phyloP scores from a whole-genome alignment of 2,797 vertebrate genomes.

The Onychomys arenicola region DNA sequence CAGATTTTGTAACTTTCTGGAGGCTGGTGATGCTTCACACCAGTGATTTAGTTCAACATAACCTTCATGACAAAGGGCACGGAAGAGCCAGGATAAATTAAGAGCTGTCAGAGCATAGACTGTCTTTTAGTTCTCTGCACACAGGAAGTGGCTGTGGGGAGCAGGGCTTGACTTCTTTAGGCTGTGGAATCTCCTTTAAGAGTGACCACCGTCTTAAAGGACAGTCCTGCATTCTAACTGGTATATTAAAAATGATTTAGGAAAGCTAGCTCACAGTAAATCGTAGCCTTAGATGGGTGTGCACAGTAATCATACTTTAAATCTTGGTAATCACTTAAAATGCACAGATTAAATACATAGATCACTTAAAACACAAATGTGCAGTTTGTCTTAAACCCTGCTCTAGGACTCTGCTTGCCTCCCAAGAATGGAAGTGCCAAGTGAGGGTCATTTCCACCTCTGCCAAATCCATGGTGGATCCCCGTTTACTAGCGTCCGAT shows the following conservation, averaged over 20 bases:
- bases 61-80: neutral
- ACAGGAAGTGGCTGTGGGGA: neutral
- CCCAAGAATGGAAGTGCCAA: neutral
- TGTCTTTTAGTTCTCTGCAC: neutral
- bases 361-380: neutral
- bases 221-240: neutral
- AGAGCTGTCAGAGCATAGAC: neutral
- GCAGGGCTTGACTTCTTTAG: neutral
- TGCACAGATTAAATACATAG: neutral
- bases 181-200: neutral
- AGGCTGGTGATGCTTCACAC: neutral
- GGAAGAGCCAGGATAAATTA: neutral
- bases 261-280: conserved; percentile 28
- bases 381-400: neutral
- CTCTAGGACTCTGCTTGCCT: neutral
- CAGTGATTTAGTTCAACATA: neutral
- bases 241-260: neutral
- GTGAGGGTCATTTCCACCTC: neutral
- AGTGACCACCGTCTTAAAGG: neutral
- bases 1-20: neutral
- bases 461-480: neutral
- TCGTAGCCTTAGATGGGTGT: neutral
- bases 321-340: conserved; percentile 20
- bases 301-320: neutral
- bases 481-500: neutral